Base-by-base conservation (phyloP, 2,113 vertebrate genomes). In the Nyctibius bracteatus region DNA sequence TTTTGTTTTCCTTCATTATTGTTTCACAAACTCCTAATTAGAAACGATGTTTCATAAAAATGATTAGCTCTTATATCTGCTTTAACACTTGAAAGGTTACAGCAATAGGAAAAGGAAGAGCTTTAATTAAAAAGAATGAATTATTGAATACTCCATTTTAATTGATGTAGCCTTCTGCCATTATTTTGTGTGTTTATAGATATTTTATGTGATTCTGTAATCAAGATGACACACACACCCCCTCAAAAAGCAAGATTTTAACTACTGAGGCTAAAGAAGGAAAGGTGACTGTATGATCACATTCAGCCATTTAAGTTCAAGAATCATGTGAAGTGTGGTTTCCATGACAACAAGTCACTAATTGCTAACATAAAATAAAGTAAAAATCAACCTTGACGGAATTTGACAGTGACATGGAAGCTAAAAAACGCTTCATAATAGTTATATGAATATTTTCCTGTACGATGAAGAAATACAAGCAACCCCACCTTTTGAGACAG, bases 51-150 rank as follows among this genome's bases (percentile, higher is more conserved):
- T 94, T 96, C 91, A 94, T 75, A 88, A 68, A 97, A 98, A 97
- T 97, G 23, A 98, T 97, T 96, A 97, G 88, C 87, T 98, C 79
- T 94, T 96, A 94, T 91, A 87, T 96, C 95, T 98, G 86, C 94
- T 97, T 98, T 98, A 98, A 97, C 87, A 97, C 97, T 98, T 97
- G 92, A 98, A 98, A 98, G 95, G 96, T 98, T 98, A 97, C 91
- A 96, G 95, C 92, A 96, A 96, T 67, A 95, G 83, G 84, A 96
- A 97, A 96, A 95, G 57, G 81, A 95, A 94, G 90, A 90, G 75
- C 83, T 96, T 98, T 98, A 98, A 98, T 98, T 98, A 98, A 98
- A 98, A 98, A 97, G 81, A 97, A 98, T 98, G 90, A 98, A 98
- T 98, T 97, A 98, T 97, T 98, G 95, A 98, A 90, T 95, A 96